Evolutionary conservation across 2,797 vertebrate genomes (phyloP).

Genomic region (Mallotus villosus): DNA sequence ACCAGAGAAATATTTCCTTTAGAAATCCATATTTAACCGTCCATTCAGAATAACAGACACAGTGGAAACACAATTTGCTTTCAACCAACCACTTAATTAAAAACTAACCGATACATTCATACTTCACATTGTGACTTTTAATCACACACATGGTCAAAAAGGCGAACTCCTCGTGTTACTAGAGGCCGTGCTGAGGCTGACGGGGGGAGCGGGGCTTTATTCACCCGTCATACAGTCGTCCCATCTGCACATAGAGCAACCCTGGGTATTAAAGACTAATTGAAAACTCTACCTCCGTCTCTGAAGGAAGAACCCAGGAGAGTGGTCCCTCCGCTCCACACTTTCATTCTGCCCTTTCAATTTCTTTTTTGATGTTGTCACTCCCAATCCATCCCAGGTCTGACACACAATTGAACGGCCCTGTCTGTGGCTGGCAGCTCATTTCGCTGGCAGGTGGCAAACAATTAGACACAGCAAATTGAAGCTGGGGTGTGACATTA

Average conservation of each 20-base stretch:
- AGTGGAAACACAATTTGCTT: too few relatives aligned
- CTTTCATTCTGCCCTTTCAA: constrained; percentile 41
- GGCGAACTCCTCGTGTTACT: constrained; percentile 20
- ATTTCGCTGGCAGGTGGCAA: constrained; percentile 99
- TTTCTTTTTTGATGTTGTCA: constrained; percentile 96
- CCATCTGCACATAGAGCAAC: constrained; percentile 72
- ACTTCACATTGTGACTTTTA: constrained; percentile 14
- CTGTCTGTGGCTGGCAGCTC: constrained; percentile 85
- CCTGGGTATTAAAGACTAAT: constrained; percentile 75
- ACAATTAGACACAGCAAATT: constrained; percentile 99
- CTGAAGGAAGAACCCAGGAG: constrained; percentile 68
- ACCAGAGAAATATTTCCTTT: constrained; percentile 50
- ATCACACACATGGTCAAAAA: constrained; percentile 26
- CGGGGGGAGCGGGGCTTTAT: constrained; percentile 57
- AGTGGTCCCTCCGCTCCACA: constrained; percentile 32
- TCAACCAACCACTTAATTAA: too few relatives aligned
- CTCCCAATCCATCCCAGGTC: constrained; percentile 86
- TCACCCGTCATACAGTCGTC: constrained; percentile 72
- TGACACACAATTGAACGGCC: constrained; percentile 93
- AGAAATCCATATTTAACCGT: constrained; percentile 26
- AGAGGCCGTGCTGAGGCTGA: not conserved
- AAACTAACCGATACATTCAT: too few relatives aligned
- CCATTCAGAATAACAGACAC: not conserved
- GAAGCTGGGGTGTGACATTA: constrained; percentile 85
- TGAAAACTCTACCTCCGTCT: constrained; percentile 80